Evolutionary conservation across 1,140 invertebrate genomes (phyloP), one percentile per base, ranked within the genome.

Genomic region (Drosophila sproati): DNA sequence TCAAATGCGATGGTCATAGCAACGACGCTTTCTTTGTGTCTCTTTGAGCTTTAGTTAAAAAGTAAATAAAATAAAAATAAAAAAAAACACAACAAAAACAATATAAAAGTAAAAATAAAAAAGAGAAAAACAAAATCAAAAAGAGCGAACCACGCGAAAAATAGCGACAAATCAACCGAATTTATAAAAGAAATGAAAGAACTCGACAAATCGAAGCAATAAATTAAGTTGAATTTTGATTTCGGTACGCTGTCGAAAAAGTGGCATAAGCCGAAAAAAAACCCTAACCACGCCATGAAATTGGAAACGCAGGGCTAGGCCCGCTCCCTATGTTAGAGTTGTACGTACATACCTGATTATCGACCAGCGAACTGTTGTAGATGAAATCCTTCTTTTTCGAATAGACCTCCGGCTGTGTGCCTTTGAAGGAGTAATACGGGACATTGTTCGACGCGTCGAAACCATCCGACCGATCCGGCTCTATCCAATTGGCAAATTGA

Each of bases 121-220:
- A 48, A 72, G 41, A 52, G 52, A 61, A 72, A 20, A 62, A 56
- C 20, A 20, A 43, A 67, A 56, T 41, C 61, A 80, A 75, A 86
- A 83, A 71, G 67, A 88, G 62, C 68, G 57, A 73, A 87, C 76
- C 82, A 82, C 76, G 83, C 83, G 52, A 82, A 56, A 83, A 83
- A 83, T 83, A 83, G 61, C 76, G 78, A 78, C 82, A 83, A 88
- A 88, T 88, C 83, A 88, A 83, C 63, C 77, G 76, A 88, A 87
- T 88, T 87, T 82, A 82, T 87, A 88, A 89, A 85, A 88, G 77
- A 83, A 89, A 83, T 66, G 70, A 69, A 82, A 88, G 77, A 88
- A 85, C 80, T 73, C 80, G 85, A 80, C 80, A 88, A 87, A 88
- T 88, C 80, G 70, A 88, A 85, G 85, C 85, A 88, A 88, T 88